Evolutionary conservation across 2,888 invertebrate genomes (phyloP), one percentile per base, ranked within the genome.

Genomic region (Sinhomidia bicolor): DNA sequence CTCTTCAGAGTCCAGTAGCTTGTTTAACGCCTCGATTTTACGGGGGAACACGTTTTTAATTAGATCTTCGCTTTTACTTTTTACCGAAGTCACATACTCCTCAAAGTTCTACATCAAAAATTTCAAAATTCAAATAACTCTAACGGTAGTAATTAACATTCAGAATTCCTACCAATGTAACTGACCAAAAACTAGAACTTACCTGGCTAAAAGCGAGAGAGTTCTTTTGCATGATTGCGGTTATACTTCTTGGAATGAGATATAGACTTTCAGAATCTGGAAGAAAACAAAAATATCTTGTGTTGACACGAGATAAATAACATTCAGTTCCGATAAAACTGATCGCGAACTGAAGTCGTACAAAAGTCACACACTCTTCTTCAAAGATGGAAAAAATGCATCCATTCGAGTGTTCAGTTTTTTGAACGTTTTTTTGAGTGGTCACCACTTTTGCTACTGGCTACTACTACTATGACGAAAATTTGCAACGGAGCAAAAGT

Each of bases 21-120:
- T 96, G 94, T 98, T 98, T 89, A 99, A 95, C 93, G 97, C 96
- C 7, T 98, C 96, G 92, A 99, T 98, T 94, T 98, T 98, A 93
- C 97, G 96, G 10, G 99, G 99, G 94, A 99, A 98, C 74, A 97
- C 97, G 94, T 96, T 97, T 89, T 97, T 95, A 89, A 99, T 96
- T 89, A 99, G 94, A 92, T 96, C 96, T 93, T 99, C 99, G 12
- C 98, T 98, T 94, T 95, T 92, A 4, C 44, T 62, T 60, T 91
- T 91, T 51, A 91, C 91, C 1, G 83, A 76, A 17, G 84, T 23
- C 17, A 91, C 91, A 85, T 91, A 91, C 14, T 91, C 90, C 57
- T 91, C 91, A 41, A 92, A 88, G 29, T 90, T 81, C 91, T 92
- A 54, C n/a, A n/a, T n/a, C n/a, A n/a, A n/a, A n/a, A 32, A 20